These are phyloP conservation scores for Prochilodus magdalenae DNA, from an alignment of 2,113 vertebrate species.

Conservation along the genomic window DNA sequence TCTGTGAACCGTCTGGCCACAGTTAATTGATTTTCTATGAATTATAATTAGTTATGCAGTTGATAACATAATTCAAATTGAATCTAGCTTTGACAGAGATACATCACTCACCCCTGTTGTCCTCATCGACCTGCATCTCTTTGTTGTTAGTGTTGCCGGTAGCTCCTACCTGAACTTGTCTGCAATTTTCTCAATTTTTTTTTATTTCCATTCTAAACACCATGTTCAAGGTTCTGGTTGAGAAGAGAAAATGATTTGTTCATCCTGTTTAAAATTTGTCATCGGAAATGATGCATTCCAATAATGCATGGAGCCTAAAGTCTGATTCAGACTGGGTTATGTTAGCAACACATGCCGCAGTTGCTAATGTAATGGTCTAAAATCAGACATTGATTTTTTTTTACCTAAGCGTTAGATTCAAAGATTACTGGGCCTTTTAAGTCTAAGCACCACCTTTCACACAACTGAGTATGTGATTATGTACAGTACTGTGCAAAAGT, in stretches of 20 bases:
- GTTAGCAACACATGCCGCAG: conserved; percentile 47
- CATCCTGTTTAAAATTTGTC: conserved; percentile 55
- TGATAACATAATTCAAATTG: conserved; percentile 19
- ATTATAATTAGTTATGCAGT: conserved; percentile 20
- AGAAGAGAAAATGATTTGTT: conserved; percentile 79
- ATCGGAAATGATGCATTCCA: background rate
- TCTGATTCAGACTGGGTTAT: conserved; percentile 51
- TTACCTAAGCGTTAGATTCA: conserved; percentile 26
- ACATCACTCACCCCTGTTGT: conserved; percentile 56
- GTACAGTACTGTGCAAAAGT: background rate
- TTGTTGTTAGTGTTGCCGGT: conserved; percentile 56
- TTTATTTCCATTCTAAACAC: conserved; percentile 59
- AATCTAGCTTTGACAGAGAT: conserved; percentile 58
- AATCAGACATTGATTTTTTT: conserved; percentile 23
- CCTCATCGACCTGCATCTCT: conserved; percentile 69
- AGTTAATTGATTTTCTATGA: conserved; percentile 28
- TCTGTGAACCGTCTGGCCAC: conserved; percentile 10
- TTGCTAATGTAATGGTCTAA: conserved; percentile 60
- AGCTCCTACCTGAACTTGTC: conserved; percentile 44
- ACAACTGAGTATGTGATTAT: conserved; percentile 6
- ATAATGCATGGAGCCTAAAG: background rate
- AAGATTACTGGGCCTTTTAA: conserved; percentile 11
- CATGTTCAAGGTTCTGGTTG: conserved; percentile 78
- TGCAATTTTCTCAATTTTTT: conserved; percentile 20
- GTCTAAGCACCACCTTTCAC: background rate